phyloP scores from a whole-genome alignment of 2,113 vertebrate species.

The Hoplias malabaricus region DNA sequence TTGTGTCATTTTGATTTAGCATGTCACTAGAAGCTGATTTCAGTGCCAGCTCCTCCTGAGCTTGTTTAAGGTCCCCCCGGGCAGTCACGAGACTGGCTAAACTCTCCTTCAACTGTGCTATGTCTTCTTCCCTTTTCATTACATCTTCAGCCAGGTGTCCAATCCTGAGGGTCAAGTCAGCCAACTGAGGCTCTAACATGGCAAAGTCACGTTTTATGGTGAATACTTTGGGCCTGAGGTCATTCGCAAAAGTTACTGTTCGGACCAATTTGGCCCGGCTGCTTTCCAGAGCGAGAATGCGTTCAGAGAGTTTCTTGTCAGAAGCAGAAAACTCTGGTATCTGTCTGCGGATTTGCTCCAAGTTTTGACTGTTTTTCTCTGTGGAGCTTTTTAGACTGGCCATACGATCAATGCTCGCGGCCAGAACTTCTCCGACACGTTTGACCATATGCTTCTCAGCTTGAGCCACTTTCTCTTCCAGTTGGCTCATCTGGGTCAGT shows the following conservation, averaged over 20 bases:
- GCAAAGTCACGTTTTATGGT: constrained; percentile 83
- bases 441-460: constrained; percentile 78
- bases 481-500: constrained; percentile 70
- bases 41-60: constrained; percentile 4
- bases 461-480: constrained; percentile 78
- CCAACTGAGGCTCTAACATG: constrained; percentile 79
- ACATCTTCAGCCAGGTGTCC: constrained; percentile 85
- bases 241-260: constrained; percentile 83
- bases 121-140: constrained; percentile 75
- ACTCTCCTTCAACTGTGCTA: constrained; percentile 78
- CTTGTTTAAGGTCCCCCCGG: constrained; percentile 64
- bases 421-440: constrained; percentile 84
- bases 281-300: constrained; percentile 81
- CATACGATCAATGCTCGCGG: constrained; percentile 84
- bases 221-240: constrained; percentile 88
- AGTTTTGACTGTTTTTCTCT: constrained; percentile 76
- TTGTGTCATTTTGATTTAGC: not conserved
- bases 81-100: constrained; percentile 77
- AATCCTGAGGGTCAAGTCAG: constrained; percentile 84
- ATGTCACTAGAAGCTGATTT: not conserved
- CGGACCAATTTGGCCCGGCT: constrained; percentile 83
- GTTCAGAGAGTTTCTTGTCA: constrained; percentile 70
- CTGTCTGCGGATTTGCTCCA: constrained; percentile 68
- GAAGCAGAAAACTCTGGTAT: constrained; percentile 75
- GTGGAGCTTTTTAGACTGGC: constrained; percentile 72